phyloP scores from a whole-genome alignment of 2,888 invertebrate genomes.

The Apoda limacodes region DNA sequence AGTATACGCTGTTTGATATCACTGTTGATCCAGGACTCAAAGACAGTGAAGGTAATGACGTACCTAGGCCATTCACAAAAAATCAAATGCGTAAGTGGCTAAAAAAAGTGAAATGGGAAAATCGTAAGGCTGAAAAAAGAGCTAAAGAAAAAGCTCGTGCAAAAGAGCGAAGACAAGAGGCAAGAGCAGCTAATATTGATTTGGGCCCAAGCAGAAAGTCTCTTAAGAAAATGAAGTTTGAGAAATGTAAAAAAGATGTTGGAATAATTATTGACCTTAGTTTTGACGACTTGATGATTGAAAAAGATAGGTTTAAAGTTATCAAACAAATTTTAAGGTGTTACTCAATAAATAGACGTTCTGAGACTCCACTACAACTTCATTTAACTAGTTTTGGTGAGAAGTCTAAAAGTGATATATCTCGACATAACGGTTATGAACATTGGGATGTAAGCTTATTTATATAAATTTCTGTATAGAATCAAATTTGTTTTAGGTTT shows the following conservation, averaged over 20 bases:
- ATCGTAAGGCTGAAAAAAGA: constrained; percentile 76
- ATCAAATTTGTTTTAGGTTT: too few species aligned
- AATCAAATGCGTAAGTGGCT: constrained; percentile 75
- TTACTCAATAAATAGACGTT: constrained; percentile 90
- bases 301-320: constrained; percentile 88
- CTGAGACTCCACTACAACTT: constrained; percentile 82
- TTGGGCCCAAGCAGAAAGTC: constrained; percentile 84
- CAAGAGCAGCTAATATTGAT: constrained; percentile 77
- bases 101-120: constrained; percentile 80
- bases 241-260: constrained; percentile 75
- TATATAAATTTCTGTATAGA: too few species aligned
- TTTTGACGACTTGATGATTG: constrained; percentile 92
- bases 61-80: constrained; percentile 67
- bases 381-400: constrained; percentile 86
- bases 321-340: constrained; percentile 91
- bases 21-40: constrained; percentile 56
- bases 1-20: constrained; percentile 50
- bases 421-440: constrained; percentile 86
- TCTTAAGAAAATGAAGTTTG: constrained; percentile 79
- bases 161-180: constrained; percentile 77
- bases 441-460: constrained; percentile 87
- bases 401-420: constrained; percentile 78
- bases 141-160: constrained; percentile 77
- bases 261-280: constrained; percentile 89
- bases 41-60: constrained; percentile 50